Evolutionary conservation across 2,113 vertebrate species (phyloP).

Genomic region (Rhea pennata): DNA sequence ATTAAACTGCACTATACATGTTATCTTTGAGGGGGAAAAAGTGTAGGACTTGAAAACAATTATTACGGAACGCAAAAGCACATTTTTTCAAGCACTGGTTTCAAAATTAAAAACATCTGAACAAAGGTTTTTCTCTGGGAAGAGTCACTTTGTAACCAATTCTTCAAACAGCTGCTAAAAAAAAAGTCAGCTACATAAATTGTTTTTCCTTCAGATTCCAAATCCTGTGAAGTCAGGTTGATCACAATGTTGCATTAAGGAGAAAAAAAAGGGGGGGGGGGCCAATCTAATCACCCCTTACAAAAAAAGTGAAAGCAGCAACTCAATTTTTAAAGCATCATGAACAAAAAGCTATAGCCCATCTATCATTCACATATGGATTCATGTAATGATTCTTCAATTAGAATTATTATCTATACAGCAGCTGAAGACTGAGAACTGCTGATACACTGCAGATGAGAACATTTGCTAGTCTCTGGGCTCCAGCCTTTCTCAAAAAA

Average conservation of each 20-base stretch:
- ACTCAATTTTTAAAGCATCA: constrained; percentile 45
- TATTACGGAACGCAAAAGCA: constrained; percentile 7
- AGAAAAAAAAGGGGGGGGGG: too few relatives aligned
- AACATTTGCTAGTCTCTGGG: constrained; percentile 69
- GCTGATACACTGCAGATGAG: constrained; percentile 74
- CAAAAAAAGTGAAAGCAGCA: constrained; percentile 29
- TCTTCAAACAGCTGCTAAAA: constrained; percentile 53
- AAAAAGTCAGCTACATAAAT: constrained; percentile 13
- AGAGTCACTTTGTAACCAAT: constrained; percentile 30
- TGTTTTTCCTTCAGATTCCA: constrained; percentile 45
- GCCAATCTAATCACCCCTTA: neutral
- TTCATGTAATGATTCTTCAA: constrained; percentile 78
- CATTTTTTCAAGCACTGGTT: constrained; percentile 24
- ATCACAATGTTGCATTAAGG: constrained; percentile 38
- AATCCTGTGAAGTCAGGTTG: constrained; percentile 26
- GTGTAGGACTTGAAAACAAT: constrained; percentile 13
- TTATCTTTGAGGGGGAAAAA: constrained; percentile 16
- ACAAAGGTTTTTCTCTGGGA: constrained; percentile 24
- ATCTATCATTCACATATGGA: constrained; percentile 70
- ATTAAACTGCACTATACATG: constrained; percentile 1
- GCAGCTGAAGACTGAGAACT: constrained; percentile 74
- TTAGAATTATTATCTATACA: constrained; percentile 79
- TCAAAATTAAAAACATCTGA: constrained; percentile 21
- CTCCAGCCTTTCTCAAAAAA: constrained; percentile 72
- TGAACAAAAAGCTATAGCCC: constrained; percentile 39